Conservation (phyloP, 1,140 invertebrate genomes). For the Pygmarrhopalites habei region DNA sequence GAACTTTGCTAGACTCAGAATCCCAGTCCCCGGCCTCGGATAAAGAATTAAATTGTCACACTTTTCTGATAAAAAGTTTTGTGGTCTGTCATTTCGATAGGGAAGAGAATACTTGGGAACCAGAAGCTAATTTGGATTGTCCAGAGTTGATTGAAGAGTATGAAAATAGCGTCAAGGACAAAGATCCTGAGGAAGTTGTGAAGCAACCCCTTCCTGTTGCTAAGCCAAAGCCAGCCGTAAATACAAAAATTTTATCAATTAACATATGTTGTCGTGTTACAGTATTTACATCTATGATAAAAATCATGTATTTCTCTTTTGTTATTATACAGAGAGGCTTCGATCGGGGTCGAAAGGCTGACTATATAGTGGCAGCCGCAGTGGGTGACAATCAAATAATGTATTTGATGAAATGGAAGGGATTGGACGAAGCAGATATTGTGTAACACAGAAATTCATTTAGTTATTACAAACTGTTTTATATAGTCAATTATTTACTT, state of each 20-base stretch:
- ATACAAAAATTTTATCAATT: too few species aligned
- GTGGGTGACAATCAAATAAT: slow-evolving; percentile 79
- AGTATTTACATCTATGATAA: too few species aligned
- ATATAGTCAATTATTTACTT: too few species aligned
- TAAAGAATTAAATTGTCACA: too few species aligned
- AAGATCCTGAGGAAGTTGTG: neutral
- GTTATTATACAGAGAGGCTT: slow-evolving; percentile 54
- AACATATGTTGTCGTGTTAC: neutral
- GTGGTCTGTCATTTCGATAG: too few species aligned
- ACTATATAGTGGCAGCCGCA: slow-evolving; percentile 89
- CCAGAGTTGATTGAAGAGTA: slow-evolving; percentile 84
- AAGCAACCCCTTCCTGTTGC: neutral
- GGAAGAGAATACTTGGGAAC: slow-evolving; percentile 60
- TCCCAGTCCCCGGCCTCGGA: too few species aligned
- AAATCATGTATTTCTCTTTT: too few species aligned
- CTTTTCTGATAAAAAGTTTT: too few species aligned
- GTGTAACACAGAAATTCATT: too few species aligned
- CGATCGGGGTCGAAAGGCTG: slow-evolving; percentile 79
- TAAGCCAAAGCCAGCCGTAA: neutral
- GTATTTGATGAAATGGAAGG: slow-evolving; percentile 97
- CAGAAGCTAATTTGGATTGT: slow-evolving; percentile 83
- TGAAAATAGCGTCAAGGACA: slow-evolving; percentile 60
- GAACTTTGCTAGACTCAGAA: too few species aligned
- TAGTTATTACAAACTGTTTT: too few species aligned
- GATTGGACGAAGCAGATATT: slow-evolving; percentile 86